These are phyloP conservation scores for Tangara arthus DNA, from an alignment of 2,797 vertebrate genomes.

Conservation along the genomic window DNA sequence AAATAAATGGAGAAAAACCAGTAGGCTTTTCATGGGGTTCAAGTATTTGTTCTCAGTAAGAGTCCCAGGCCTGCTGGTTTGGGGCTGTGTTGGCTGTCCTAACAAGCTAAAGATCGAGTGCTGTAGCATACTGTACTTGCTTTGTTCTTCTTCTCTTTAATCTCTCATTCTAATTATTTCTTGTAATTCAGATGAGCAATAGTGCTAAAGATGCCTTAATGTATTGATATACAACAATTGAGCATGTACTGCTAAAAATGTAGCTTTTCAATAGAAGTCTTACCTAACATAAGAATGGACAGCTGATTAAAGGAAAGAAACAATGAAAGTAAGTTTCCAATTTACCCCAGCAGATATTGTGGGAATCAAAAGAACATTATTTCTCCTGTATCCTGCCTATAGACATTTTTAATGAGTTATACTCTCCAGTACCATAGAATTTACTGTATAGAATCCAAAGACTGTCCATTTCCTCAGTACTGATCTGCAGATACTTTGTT, in stretches of 20 bases:
- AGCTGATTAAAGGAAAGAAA: neutral
- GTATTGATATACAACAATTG: neutral
- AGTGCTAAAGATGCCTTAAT: neutral
- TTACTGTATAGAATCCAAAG: neutral
- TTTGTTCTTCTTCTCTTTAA: slow-evolving; percentile 61
- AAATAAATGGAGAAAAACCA: slow-evolving; percentile 46
- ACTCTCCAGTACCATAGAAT: neutral
- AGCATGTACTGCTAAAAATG: neutral
- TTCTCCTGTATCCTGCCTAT: neutral
- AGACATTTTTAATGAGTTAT: neutral
- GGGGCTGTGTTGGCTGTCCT: neutral
- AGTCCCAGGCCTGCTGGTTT: neutral
- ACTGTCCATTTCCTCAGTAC: neutral
- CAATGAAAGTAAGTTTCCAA: neutral
- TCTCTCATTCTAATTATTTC: slow-evolving; percentile 26
- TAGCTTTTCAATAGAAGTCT: neutral
- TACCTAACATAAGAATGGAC: neutral
- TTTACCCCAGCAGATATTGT: neutral
- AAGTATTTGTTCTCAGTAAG: slow-evolving; percentile 44
- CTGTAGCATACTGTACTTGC: neutral
- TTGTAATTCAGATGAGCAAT: neutral
- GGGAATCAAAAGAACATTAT: neutral
- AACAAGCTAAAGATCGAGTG: slow-evolving; percentile 10
- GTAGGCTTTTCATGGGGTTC: slow-evolving; percentile 6
- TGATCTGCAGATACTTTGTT: neutral